Percentiles rank a stretch among this genome's conserved stretches.
Conservation (phyloP, 1,140 invertebrate genomes). For the Scaptodrosophila lebanonensis region DNA sequence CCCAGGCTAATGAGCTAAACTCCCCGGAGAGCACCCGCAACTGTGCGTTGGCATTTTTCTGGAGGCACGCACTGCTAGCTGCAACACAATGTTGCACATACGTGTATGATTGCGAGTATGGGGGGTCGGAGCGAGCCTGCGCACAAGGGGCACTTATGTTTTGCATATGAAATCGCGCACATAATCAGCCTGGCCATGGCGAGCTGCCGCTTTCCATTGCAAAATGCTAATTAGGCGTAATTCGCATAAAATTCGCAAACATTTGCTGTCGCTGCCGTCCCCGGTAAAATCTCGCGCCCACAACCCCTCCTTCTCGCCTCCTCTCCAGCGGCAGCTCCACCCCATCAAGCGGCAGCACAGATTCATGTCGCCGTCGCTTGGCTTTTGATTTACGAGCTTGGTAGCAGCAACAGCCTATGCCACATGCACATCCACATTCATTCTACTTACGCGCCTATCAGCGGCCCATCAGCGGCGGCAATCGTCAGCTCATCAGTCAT, state of each 20-base stretch:
- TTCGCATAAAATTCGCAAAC: constrained; percentile 75
- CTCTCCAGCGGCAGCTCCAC: neutral
- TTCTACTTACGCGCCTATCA: constrained; percentile 35
- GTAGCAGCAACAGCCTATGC: constrained; percentile 7
- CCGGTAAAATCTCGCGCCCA: no score
- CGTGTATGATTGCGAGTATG: no score
- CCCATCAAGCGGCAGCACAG: no score
- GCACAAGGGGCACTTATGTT: constrained; percentile 52
- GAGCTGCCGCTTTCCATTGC: constrained; percentile 22
- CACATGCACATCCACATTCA: neutral
- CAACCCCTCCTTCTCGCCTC: no score
- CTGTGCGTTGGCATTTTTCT: constrained; percentile 43
- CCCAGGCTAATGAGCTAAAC: constrained; percentile 41
- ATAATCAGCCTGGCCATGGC: constrained; percentile 46
- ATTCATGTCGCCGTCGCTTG: neutral
- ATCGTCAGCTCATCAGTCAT: constrained; percentile 64
- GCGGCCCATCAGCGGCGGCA: constrained; percentile 43
- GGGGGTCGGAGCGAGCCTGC: neutral
- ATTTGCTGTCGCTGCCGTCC: constrained; percentile 48
- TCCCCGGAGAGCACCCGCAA: no score
- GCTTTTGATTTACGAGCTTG: constrained; percentile 60
- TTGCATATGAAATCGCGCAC: constrained; percentile 69
- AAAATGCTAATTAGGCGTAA: constrained; percentile 75
- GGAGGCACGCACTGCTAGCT: constrained; percentile 28
- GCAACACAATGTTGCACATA: no score